Conservation (phyloP, 2,797 vertebrate genomes). For the Gymnopithys bicolor region DNA sequence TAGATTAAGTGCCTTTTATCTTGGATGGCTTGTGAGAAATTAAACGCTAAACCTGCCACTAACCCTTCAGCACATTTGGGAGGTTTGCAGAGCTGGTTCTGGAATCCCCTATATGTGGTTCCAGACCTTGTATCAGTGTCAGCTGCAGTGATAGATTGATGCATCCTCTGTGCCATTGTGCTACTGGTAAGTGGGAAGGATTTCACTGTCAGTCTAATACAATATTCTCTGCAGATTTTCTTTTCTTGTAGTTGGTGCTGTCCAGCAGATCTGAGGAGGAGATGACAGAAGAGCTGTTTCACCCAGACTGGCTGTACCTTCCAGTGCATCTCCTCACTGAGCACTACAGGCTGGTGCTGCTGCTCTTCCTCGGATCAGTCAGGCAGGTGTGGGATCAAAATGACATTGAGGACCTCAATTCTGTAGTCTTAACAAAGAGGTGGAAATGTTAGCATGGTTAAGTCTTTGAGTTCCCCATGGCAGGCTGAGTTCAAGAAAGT, state of each 20-base stretch:
- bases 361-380: conserved; percentile 66
- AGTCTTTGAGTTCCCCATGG: neutral
- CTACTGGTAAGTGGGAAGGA: neutral
- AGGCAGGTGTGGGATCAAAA: neutral
- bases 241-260: conserved; percentile 70
- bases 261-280: conserved; percentile 62
- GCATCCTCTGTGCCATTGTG: neutral
- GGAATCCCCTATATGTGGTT: neutral
- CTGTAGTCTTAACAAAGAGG: neutral
- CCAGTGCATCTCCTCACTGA: conserved; percentile 80
- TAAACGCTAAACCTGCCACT: neutral
- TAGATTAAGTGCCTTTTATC: neutral
- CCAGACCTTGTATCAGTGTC: accelerated
- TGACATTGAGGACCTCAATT: neutral
- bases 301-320: conserved; percentile 72
- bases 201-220: neutral
- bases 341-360: conserved; percentile 80
- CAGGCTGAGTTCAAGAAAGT: neutral
- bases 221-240: neutral
- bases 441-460: neutral
- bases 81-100: neutral
- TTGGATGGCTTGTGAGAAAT: neutral
- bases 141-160: neutral
- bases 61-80: neutral
- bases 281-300: conserved; percentile 75